These are phyloP conservation scores for Chouioia cunea DNA, from an alignment of 2,888 invertebrate species.

Conservation along the genomic window DNA sequence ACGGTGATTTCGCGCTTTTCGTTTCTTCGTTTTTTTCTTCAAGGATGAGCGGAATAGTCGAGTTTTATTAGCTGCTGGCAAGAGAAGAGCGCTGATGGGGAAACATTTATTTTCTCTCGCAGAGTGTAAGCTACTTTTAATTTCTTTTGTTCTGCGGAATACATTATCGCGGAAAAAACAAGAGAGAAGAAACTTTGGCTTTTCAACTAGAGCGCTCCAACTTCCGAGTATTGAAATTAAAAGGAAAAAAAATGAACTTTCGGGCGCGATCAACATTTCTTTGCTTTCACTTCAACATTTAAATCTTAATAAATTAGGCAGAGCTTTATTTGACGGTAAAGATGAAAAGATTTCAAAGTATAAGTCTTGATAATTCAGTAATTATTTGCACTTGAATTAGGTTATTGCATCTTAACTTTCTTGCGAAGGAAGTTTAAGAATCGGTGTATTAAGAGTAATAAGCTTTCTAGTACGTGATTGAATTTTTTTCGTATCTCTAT, in stretches of 20 bases:
- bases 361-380: conserved; percentile 6
- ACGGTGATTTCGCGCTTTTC: conserved; percentile 18
- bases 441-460: too few species aligned
- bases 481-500: too few species aligned
- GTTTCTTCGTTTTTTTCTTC: background rate
- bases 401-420: conserved; percentile 18
- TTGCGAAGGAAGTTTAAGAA: background rate
- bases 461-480: too few species aligned
- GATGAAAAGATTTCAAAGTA: background rate
- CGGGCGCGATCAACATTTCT: too few species aligned
- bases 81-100: conserved; percentile 8
- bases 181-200: background rate
- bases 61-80: conserved; percentile 30
- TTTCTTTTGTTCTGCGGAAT: conserved; percentile 4
- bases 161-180: too few species aligned
- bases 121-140: conserved; percentile 25
- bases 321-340: too few species aligned
- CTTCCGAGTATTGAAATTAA: background rate
- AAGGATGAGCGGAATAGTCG: background rate
- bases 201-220: background rate
- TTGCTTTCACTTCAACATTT: too few species aligned
- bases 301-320: too few species aligned
- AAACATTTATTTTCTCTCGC: conserved; percentile 18
- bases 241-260: too few species aligned
- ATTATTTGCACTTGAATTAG: conserved; percentile 24